Evolutionary conservation across 2,113 vertebrate genomes (phyloP).

Genomic region (Strix aluco): DNA sequence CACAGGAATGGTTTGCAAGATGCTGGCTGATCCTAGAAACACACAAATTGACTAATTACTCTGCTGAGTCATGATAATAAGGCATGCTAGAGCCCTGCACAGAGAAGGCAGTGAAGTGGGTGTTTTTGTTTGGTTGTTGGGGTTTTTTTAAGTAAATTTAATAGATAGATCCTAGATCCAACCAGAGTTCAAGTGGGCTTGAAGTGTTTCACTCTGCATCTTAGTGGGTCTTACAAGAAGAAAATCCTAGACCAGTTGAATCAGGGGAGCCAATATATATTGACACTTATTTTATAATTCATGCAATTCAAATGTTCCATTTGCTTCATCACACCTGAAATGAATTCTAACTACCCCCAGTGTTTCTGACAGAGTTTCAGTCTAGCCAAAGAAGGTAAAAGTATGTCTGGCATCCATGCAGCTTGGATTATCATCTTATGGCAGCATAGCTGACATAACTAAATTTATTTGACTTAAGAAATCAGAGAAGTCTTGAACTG

Average conservation of each 20-base stretch:
- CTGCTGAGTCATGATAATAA: neutral
- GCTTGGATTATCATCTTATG: constrained; percentile 75
- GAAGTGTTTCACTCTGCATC: neutral
- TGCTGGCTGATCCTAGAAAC: neutral
- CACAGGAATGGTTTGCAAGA: neutral
- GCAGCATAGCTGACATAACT: constrained; percentile 74
- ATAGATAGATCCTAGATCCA: neutral
- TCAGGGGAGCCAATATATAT: neutral
- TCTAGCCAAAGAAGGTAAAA: constrained; percentile 67
- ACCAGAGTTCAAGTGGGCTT: neutral
- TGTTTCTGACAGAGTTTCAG: constrained; percentile 33
- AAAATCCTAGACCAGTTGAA: neutral
- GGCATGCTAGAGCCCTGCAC: neutral
- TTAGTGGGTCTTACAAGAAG: neutral
- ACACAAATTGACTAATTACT: neutral
- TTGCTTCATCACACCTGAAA: neutral
- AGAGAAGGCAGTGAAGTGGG: neutral
- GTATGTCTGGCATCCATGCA: constrained; percentile 65
- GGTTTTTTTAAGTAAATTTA: neutral
- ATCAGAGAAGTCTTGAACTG: constrained; percentile 72
- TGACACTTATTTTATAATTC: neutral
- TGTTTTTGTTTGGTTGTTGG: neutral
- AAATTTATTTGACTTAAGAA: constrained; percentile 81
- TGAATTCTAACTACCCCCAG: neutral
- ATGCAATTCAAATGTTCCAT: neutral